These are phyloP conservation scores for Odontamblyopus lacepedii DNA, from an alignment of 2,797 vertebrate genomes.

Conservation along the genomic window DNA sequence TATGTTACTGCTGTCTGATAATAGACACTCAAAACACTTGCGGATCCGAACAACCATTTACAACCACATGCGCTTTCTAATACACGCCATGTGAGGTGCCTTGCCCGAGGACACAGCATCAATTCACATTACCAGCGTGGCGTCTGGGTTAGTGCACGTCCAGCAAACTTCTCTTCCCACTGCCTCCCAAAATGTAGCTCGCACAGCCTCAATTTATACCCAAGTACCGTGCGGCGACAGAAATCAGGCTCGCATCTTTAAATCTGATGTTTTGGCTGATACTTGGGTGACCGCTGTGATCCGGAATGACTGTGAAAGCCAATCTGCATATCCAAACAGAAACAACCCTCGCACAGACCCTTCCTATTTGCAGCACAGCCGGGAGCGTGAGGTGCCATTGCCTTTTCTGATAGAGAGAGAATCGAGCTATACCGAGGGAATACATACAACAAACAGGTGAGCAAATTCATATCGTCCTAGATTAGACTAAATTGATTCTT, in stretches of 20 bases:
- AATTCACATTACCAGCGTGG: not conserved
- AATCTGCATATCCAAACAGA: slow-evolving; percentile 35
- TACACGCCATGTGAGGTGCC: too few species aligned
- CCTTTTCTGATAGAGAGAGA: slow-evolving; percentile 58
- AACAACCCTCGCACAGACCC: not conserved
- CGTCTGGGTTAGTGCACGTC: not conserved
- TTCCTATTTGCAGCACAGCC: slow-evolving; percentile 56
- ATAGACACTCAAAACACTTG: too few species aligned
- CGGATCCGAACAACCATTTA: too few species aligned
- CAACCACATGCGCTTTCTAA: too few species aligned
- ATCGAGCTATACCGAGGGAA: slow-evolving; percentile 51
- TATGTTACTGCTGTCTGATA: too few species aligned
- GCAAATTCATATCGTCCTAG: not conserved
- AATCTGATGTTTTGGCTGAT: slow-evolving; percentile 8
- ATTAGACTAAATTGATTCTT: too few species aligned
- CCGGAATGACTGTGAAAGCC: slow-evolving; percentile 25
- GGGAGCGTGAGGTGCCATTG: slow-evolving; percentile 47
- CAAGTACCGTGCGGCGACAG: not conserved
- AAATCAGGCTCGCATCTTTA: not conserved
- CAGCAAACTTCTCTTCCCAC: not conserved
- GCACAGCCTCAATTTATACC: not conserved
- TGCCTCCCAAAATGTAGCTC: not conserved
- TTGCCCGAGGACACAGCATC: not conserved
- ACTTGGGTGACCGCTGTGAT: slow-evolving; percentile 23
- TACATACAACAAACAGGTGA: slow-evolving; percentile 55